Evolutionary conservation across 2,797 vertebrate genomes (phyloP).

Genomic region (Brachyalestes nurse): DNA sequence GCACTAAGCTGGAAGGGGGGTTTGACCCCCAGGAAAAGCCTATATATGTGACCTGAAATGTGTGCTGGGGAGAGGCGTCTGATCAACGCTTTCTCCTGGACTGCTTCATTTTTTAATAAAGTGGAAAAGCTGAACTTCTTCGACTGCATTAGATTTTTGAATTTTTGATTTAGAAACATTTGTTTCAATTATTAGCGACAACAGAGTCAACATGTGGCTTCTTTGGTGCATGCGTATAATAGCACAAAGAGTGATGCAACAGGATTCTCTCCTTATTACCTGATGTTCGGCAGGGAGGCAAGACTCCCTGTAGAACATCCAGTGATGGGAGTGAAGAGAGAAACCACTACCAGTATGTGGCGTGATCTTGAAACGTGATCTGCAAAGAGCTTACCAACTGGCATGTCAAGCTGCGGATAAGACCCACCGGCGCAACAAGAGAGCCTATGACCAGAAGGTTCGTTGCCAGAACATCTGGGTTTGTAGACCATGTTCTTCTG

Average conservation of each 20-base stretch:
- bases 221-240: not conserved
- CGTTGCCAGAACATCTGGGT: too few species aligned
- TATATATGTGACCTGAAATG: too few species aligned
- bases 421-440: conserved; percentile 7
- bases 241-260: too few species aligned
- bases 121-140: too few species aligned
- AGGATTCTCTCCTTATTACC: not conserved
- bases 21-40: too few species aligned
- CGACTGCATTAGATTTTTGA: too few species aligned
- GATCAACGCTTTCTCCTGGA: too few species aligned
- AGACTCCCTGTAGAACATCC: not conserved
- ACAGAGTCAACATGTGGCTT: not conserved
- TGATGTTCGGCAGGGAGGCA: conserved; percentile 20
- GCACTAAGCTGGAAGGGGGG: too few species aligned
- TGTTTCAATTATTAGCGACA: too few species aligned
- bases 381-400: conserved; percentile 1
- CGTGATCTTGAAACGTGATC: not conserved
- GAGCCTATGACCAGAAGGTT: not conserved
- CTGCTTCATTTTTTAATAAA: too few species aligned
- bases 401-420: not conserved
- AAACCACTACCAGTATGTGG: not conserved
- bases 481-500: not conserved
- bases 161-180: too few species aligned
- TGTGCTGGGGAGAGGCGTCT: too few species aligned
- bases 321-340: not conserved